A percentile compares a stretch with the other conserved stretches of the same genome.
These are phyloP conservation scores for Myiopsitta monachus DNA, from an alignment of 2,113 vertebrate genomes.

Conservation along the genomic window DNA sequence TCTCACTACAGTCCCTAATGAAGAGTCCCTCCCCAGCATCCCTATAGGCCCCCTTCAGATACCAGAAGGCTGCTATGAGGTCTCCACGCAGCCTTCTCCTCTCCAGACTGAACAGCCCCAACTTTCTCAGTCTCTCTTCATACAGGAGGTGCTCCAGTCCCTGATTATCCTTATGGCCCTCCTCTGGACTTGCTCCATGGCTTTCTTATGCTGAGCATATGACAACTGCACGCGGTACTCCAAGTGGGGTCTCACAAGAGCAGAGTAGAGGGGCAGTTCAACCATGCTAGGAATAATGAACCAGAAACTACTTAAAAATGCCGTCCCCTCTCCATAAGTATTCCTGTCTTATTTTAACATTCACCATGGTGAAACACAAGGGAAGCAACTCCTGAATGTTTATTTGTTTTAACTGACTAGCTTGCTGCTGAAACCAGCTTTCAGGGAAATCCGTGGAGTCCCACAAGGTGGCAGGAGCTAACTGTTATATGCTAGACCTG, in stretches of 20 bases:
- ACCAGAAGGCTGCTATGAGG: too few relatives aligned
- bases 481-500: neutral
- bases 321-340: neutral
- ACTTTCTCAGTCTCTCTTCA: too few relatives aligned
- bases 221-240: neutral
- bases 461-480: slow-evolving; percentile 68
- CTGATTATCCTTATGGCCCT: neutral
- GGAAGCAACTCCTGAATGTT: neutral
- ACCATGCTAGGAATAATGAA: slow-evolving; percentile 14
- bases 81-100: too few relatives aligned
- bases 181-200: neutral
- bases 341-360: neutral
- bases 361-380: neutral
- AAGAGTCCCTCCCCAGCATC: too few relatives aligned
- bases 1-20: too few relatives aligned
- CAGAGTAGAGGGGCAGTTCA: neutral
- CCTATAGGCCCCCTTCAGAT: too few relatives aligned
- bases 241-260: neutral
- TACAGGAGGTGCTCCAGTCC: too few relatives aligned
- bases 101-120: too few relatives aligned
- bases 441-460: neutral
- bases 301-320: neutral
- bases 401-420: neutral
- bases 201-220: neutral
- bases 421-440: neutral